These are phyloP conservation scores for Polypedilum pembai DNA, from an alignment of 1,140 invertebrate genomes.

Conservation along the genomic window DNA sequence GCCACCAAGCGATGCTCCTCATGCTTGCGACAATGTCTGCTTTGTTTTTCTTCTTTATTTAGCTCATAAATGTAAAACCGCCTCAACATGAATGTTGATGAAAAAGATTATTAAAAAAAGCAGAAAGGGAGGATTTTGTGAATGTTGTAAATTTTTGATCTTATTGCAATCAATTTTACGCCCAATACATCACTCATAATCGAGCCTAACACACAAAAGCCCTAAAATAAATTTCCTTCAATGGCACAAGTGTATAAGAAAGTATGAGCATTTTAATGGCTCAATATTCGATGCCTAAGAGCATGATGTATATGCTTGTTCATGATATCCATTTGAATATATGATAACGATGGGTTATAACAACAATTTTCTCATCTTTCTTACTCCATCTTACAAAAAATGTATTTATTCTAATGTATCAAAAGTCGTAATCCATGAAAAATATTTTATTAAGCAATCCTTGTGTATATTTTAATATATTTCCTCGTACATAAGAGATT, in stretches of 20 bases:
- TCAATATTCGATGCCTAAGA: neutral
- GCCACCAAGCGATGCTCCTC: neutral
- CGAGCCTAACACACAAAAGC: too few relatives aligned
- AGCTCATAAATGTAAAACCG: constrained; percentile 4
- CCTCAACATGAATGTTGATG: neutral
- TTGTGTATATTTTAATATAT: too few relatives aligned
- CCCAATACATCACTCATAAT: too few relatives aligned
- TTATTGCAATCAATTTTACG: too few relatives aligned
- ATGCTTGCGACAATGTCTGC: neutral
- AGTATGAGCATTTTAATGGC: neutral
- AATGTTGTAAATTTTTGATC: too few relatives aligned
- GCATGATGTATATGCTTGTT: neutral
- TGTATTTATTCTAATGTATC: neutral
- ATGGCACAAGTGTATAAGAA: too few relatives aligned
- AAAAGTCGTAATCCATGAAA: constrained; percentile 4
- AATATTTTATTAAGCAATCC: neutral
- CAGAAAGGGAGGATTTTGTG: neutral
- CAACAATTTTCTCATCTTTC: neutral
- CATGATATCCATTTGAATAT: neutral
- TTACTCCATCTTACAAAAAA: neutral
- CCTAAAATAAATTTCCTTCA: too few relatives aligned
- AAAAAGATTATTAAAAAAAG: neutral
- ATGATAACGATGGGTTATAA: constrained; percentile 12
- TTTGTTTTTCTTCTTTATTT: neutral
- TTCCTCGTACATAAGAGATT: too few relatives aligned